A percentile compares a stretch with the other conserved stretches of the same genome.
phyloP scores from a whole-genome alignment of 1,140 invertebrate species.

The Onthophagus taurus region DNA sequence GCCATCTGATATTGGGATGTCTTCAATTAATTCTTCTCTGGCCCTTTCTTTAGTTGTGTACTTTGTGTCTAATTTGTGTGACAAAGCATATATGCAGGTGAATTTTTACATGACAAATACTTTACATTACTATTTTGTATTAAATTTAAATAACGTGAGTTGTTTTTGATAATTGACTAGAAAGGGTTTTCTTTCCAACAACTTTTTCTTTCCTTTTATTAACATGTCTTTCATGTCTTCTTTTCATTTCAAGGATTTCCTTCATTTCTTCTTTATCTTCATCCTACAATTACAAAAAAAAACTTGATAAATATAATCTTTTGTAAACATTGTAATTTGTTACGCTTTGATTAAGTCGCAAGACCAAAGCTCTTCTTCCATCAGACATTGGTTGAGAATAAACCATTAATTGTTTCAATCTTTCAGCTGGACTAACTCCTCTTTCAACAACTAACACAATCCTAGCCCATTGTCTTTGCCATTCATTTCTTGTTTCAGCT shows the following conservation, averaged over 20 bases:
- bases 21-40: no score
- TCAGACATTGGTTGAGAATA: conserved; percentile 97
- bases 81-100: no score
- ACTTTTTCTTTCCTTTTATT: conserved; percentile 49
- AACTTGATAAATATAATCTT: not conserved
- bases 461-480: conserved; percentile 97
- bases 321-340: conserved; percentile 22
- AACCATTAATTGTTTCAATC: conserved; percentile 71
- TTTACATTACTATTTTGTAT: no score
- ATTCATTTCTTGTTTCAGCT: conserved; percentile 93
- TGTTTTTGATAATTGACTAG: not conserved
- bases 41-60: no score
- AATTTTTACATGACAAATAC: no score
- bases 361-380: conserved; percentile 74
- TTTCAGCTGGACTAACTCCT: conserved; percentile 79
- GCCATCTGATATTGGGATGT: no score
- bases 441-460: conserved; percentile 95
- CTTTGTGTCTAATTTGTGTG: no score
- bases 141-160: conserved; percentile 4
- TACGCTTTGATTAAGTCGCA: conserved; percentile 75
- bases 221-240: conserved; percentile 65
- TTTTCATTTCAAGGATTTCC: conserved; percentile 83
- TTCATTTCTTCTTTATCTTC: conserved; percentile 90
- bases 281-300: conserved; percentile 48
- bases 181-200: not conserved